Evolutionary conservation across 2,888 invertebrate species (phyloP).

Genomic region (Drosophila buzzatii): DNA sequence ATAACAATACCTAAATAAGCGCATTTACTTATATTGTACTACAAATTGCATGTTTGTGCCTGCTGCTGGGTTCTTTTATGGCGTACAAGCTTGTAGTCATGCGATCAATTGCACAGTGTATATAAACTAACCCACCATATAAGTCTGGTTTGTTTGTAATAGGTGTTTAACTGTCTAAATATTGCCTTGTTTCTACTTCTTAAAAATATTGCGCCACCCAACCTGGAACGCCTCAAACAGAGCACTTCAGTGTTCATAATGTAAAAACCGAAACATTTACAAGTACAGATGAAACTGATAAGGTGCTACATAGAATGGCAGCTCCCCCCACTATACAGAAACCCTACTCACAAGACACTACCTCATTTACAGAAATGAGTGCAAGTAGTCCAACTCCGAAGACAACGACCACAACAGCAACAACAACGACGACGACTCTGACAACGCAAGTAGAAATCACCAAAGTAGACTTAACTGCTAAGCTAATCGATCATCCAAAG

Average conservation of each 20-base stretch:
- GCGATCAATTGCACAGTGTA: slow-evolving; percentile 68
- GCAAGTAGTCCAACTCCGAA: slow-evolving; percentile 80
- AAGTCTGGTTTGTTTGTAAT: slow-evolving; percentile 67
- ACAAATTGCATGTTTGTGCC: slow-evolving; percentile 76
- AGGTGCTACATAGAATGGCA: slow-evolving; percentile 79
- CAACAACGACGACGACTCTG: slow-evolving; percentile 43
- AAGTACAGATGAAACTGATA: slow-evolving; percentile 81
- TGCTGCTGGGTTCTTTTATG: slow-evolving; percentile 71
- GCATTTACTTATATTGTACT: slow-evolving; percentile 55
- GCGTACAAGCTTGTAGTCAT: slow-evolving; percentile 74
- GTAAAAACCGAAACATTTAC: slow-evolving; percentile 75
- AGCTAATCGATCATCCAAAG: slow-evolving; percentile 7
- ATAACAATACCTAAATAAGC: slow-evolving; percentile 21
- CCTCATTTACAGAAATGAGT: slow-evolving; percentile 85
- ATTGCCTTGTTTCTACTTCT: slow-evolving; percentile 80
- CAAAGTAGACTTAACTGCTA: slow-evolving; percentile 58
- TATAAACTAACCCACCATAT: slow-evolving; percentile 66
- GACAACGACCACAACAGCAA: slow-evolving; percentile 47
- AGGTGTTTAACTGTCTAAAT: slow-evolving; percentile 78
- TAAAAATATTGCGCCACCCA: slow-evolving; percentile 38
- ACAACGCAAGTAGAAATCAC: slow-evolving; percentile 62
- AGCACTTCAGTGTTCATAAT: slow-evolving; percentile 84
- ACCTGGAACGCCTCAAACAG: slow-evolving; percentile 72
- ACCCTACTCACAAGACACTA: slow-evolving; percentile 80
- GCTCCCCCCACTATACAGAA: slow-evolving; percentile 56